phyloP scores from a whole-genome alignment of 2,888 invertebrate genomes.

The Phorcus lineatus region DNA sequence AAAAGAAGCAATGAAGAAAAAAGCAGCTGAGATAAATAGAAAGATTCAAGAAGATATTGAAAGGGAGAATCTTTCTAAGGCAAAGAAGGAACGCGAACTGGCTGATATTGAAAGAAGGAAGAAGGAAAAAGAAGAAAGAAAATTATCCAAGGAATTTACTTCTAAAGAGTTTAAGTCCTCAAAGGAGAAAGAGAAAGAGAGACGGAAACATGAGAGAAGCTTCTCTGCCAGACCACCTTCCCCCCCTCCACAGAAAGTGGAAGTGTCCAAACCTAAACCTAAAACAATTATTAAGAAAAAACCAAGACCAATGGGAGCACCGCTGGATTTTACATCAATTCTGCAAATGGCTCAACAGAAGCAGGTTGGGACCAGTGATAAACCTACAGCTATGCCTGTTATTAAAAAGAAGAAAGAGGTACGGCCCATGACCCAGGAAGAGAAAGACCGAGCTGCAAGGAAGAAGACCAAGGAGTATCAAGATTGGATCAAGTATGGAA shows the following conservation, averaged over 20 bases:
- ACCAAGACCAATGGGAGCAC: constrained; percentile 34
- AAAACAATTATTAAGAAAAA: constrained; percentile 21
- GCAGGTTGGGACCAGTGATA: neutral
- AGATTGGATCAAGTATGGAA: constrained; percentile 47
- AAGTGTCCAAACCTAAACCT: neutral
- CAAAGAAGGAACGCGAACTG: constrained; percentile 37
- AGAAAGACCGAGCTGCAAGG: constrained; percentile 50
- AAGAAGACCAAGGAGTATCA: constrained; percentile 46
- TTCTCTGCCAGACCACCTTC: neutral
- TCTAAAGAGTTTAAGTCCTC: neutral
- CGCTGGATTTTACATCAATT: constrained; percentile 53
- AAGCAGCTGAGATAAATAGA: constrained; percentile 38
- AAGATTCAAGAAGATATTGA: constrained; percentile 38
- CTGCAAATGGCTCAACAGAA: constrained; percentile 55
- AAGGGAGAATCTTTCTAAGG: constrained; percentile 28
- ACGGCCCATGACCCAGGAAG: constrained; percentile 61
- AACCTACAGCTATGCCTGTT: constrained; percentile 29
- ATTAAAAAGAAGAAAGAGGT: constrained; percentile 39
- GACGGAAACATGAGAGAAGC: neutral
- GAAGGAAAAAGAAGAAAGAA: neutral
- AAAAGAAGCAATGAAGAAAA: constrained; percentile 16
- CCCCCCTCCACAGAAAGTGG: neutral
- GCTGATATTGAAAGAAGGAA: constrained; percentile 33
- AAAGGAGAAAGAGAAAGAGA: neutral
- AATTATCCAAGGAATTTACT: neutral